Conservation (phyloP, 2,797 vertebrate genomes). For the Chromobotia macracanthus region DNA sequence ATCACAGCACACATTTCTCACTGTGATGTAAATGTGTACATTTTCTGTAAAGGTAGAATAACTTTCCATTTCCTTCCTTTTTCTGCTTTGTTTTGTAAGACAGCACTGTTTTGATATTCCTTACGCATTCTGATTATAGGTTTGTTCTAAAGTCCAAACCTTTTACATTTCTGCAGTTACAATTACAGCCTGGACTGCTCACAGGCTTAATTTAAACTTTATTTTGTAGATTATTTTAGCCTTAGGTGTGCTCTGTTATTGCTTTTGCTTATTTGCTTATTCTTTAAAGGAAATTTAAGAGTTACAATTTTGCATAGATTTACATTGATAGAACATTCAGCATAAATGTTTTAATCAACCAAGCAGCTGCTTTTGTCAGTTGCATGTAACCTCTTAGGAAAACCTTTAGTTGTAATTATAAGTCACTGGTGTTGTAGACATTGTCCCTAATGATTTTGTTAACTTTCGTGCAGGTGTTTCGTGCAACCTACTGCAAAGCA, state of each 20-base stretch:
- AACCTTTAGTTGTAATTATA: no score
- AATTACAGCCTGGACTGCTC: neutral
- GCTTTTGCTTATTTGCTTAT: neutral
- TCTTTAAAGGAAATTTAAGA: neutral
- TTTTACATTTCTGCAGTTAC: constrained; percentile 1
- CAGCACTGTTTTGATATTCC: constrained; percentile 1
- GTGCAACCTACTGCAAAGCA: no score
- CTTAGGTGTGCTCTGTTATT: neutral
- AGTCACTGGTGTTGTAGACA: no score
- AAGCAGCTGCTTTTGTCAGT: no score
- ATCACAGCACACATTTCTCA: constrained; percentile 54
- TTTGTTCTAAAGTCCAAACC: neutral
- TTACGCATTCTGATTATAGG: neutral
- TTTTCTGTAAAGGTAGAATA: constrained; percentile 15
- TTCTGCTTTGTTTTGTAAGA: constrained; percentile 18
- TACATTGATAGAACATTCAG: neutral
- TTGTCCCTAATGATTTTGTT: no score
- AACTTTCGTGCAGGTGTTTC: no score
- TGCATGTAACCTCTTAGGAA: no score
- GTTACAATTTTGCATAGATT: neutral
- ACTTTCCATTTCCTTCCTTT: constrained; percentile 15
- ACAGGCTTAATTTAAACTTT: neutral
- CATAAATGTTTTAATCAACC: no score
- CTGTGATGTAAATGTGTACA: constrained; percentile 17
- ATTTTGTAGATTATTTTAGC: neutral